These are phyloP conservation scores for Cotesia congregata DNA, from an alignment of 2,888 invertebrate genomes.

Conservation along the genomic window DNA sequence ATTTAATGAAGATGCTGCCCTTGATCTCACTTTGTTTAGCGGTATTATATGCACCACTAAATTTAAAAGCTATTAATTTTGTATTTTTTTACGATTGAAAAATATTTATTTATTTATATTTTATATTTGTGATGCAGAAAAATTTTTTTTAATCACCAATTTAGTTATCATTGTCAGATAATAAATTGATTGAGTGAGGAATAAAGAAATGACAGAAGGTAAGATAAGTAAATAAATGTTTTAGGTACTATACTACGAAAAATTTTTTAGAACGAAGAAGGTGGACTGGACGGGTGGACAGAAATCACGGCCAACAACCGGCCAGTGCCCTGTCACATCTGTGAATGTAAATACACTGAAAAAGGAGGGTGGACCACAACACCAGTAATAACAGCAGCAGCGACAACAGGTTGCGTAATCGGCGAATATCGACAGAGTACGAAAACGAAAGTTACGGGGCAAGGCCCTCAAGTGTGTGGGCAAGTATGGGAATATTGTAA, in stretches of 20 bases:
- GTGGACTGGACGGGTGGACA: slow-evolving; percentile 24
- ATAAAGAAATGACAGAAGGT: slow-evolving; percentile 5
- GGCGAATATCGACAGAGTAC: slow-evolving; percentile 34
- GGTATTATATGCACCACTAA: slow-evolving; percentile 21
- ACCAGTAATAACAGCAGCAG: not conserved
- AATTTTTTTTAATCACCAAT: not conserved
- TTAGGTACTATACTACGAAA: not conserved
- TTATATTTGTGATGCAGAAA: not conserved
- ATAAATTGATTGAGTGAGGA: slow-evolving; percentile 25
- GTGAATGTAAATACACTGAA: not conserved
- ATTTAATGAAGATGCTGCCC: slow-evolving; percentile 47
- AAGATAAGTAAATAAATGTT: not conserved
- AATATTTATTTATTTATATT: slow-evolving; percentile 10
- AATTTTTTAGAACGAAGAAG: slow-evolving; percentile 29
- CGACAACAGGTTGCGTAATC: slow-evolving; percentile 43
- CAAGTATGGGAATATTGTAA: slow-evolving; percentile 24
- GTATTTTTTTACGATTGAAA: slow-evolving; percentile 22
- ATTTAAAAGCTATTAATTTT: slow-evolving; percentile 20
- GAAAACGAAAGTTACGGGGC: slow-evolving; percentile 47
- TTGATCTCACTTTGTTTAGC: slow-evolving; percentile 46
- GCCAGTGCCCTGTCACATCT: slow-evolving; percentile 35
- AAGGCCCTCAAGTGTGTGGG: slow-evolving; percentile 38
- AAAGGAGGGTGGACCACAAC: slow-evolving; percentile 42
- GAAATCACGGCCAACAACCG: slow-evolving; percentile 37
- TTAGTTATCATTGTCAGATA: slow-evolving; percentile 6